A percentile compares a stretch with the other conserved stretches of the same genome.
Evolutionary conservation across 2,797 vertebrate genomes (phyloP).

Genomic region (Stomatorhinus walkeri): DNA sequence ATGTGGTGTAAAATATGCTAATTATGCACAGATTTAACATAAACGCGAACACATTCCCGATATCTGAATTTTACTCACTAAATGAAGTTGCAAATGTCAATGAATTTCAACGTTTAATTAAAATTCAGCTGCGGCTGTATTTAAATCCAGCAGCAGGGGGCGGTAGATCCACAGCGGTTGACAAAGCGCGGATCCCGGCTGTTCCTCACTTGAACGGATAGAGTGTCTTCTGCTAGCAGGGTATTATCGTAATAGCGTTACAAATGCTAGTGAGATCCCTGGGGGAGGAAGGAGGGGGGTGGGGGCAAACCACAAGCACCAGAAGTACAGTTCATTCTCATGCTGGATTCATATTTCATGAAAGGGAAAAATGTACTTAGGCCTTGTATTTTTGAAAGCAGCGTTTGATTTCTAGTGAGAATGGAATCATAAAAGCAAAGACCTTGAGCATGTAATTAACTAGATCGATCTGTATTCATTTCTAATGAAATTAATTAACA

Average conservation of each 20-base stretch:
- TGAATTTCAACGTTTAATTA: not conserved
- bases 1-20: not conserved
- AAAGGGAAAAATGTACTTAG: not conserved
- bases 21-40: not conserved
- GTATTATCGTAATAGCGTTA: not conserved
- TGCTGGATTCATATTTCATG: constrained; percentile 16
- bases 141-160: not conserved
- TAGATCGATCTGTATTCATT: not conserved
- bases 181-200: not conserved
- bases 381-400: not conserved
- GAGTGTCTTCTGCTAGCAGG: not conserved
- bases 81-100: not conserved
- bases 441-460: constrained; percentile 16
- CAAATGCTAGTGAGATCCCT: not conserved
- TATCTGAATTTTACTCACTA: not conserved
- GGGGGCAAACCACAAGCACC: not conserved
- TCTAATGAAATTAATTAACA: constrained; percentile 13
- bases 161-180: not conserved
- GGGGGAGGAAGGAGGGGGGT: not conserved
- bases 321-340: constrained; percentile 14
- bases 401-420: constrained; percentile 9
- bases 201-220: not conserved
- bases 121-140: not conserved
- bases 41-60: not conserved
- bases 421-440: constrained; percentile 1